Base-by-base conservation (phyloP, 2,113 vertebrate species). In the Python bivittatus region DNA sequence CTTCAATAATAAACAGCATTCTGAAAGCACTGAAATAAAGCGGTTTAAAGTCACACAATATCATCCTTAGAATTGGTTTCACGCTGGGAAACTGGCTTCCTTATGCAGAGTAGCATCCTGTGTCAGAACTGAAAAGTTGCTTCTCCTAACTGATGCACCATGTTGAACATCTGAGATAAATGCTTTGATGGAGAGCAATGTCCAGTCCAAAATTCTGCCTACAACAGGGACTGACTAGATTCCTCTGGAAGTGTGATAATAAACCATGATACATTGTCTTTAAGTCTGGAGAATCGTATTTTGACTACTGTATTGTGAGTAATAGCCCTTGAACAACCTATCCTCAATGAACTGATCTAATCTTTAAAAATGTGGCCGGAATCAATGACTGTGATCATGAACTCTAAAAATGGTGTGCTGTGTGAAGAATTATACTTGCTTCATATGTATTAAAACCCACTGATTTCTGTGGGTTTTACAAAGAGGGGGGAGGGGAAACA, bases 31-130 rank as follows among this genome's bases (percentile, higher is more conserved):
- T 87, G 83, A 88, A 88, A 90, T 90, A 17, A 92, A 92, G 44
- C 0, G 86, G 42, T 60, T 54, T 87, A 6, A 61, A 20, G n/a
- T n/a, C 88, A 88, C 52, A 52, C 42, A 38, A 88, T 89, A 58
- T 92, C 58, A 89, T 92, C 83, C 87, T 89, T 88, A 89, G 88
- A 84, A 92, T 10, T 13, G 22, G 44, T 89, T 92, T 15, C 6
- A 84, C 84, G 85, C 6, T 23, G 44, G 52, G 56, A 48, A 42
- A 64, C 15, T 64, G 44, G 1, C 25, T 53, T 38, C 57, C 44
- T 61, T 29, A 2, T 29, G 44, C 44, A 8, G 29, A 83, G 22
- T 25, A 64, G 13, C n/a, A 33, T 54, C 38, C 27, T 33, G 17
- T 5, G 17, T n/a, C 53, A 58, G 64, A 56, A 79, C 33, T 79